Evolutionary conservation across 2,113 vertebrate species (phyloP), one percentile per base, ranked within the genome.

Genomic region (Hippoglossus stenolepis): DNA sequence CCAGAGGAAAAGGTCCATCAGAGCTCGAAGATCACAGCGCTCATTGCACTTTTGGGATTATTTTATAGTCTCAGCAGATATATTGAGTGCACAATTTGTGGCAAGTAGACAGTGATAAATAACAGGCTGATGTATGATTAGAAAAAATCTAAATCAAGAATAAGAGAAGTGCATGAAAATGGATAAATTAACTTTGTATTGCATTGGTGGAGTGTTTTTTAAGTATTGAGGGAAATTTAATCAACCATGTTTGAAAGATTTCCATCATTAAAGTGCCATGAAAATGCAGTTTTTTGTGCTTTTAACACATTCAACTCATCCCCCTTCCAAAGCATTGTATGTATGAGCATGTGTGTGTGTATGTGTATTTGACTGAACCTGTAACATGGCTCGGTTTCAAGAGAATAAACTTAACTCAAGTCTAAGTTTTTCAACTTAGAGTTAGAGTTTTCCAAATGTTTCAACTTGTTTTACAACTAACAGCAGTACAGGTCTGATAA

Each of bases 1-100:
- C 68, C 47, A 70, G 56, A 18, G 83, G 13, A 83, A 65, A 62
- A 69, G 1, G n/a, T 47, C n/a, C 13, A 26, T 87, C 53, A 87
- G 60, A 70, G 17, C 2, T 70, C 12, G 75, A 31, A 68, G 20
- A 60, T 26, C 13, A 5, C 1, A 53, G 53, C 28, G 15, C 31
- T 54, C 20, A 31, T 4, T 43, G 17, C 21, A 21, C 43, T 67
- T 45, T 58, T 4, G 2, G 8, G 3, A 26, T 10, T 18, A 3
- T 11, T 43, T 58, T 51, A 23, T 49, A 12, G 10, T 15, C 31
- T 62, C 56, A 77, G 57, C 12, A 9, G 24, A 4, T 24, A 24
- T 43, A 56, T 35, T 26, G 10, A 35, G 23, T 20, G 0, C 28
- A 31, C 31, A 31, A 7, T 31, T 31, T 7, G 6, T 31, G 31